Evolutionary conservation across 1,140 invertebrate genomes (phyloP).

Genomic region (Drosophila eugracilis): DNA sequence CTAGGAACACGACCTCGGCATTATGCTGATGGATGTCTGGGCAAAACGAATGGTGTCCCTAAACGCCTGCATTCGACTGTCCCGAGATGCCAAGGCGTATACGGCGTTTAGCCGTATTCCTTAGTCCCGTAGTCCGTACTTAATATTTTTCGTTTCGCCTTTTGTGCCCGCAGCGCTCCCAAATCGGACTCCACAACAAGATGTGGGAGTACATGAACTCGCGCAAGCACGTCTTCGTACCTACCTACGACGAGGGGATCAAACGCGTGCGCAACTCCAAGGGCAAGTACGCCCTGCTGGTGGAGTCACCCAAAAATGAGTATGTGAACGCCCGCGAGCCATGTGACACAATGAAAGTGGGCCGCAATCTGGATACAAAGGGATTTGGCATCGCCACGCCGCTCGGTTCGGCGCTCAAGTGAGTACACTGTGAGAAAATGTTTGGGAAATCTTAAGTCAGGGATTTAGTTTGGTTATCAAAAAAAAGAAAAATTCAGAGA

Average conservation of each 20-base stretch:
- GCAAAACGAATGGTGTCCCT: conserved; percentile 5
- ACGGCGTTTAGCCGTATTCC: conserved; percentile 1
- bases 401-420: conserved; percentile 95
- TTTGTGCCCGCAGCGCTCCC: conserved; percentile 90
- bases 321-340: conserved; percentile 96
- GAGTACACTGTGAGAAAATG: conserved; percentile 66
- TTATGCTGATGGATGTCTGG: conserved; percentile 27
- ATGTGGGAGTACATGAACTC: conserved; percentile 99
- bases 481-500: too few relatives aligned
- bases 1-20: conserved; percentile 6
- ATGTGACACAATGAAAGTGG: conserved; percentile 98
- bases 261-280: conserved; percentile 92
- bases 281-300: conserved; percentile 96
- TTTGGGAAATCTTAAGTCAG: not conserved
- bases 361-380: conserved; percentile 95
- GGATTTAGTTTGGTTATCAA: rapidly evolving
- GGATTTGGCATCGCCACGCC: conserved; percentile 97
- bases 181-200: conserved; percentile 94
- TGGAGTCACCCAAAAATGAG: conserved; percentile 97
- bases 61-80: conserved; percentile 13
- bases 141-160: conserved; percentile 7
- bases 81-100: conserved; percentile 29
- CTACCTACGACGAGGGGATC: conserved; percentile 94
- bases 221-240: conserved; percentile 92
- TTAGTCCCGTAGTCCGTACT: conserved; percentile 2